Percentiles rank a stretch among this genome's conserved stretches.
Evolutionary conservation across 53 echinoderm and acorn worm genomes (phyloP).

Genomic region (Patiria pectinifera): DNA sequence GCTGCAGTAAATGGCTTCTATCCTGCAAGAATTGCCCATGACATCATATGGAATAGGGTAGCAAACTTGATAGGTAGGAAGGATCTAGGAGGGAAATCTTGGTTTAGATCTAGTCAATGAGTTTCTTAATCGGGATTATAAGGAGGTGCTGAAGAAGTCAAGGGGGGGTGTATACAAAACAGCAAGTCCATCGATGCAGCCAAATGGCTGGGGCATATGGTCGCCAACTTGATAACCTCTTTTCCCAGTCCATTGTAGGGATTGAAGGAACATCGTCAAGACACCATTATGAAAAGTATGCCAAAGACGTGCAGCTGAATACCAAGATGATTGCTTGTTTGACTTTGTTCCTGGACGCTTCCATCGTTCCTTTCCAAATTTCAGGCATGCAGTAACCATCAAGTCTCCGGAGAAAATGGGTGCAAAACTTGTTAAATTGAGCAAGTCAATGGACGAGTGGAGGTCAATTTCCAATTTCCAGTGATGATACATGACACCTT

Average conservation of each 20-base stretch:
- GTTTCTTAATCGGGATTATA: slow-evolving; percentile 27
- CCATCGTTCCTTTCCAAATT: not conserved
- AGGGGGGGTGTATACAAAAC: slow-evolving; percentile 29
- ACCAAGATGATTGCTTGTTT: slow-evolving; percentile 25
- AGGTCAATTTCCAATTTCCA: not conserved
- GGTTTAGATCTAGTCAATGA: slow-evolving; percentile 53
- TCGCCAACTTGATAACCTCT: not conserved
- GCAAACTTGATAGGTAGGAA: slow-evolving; percentile 46
- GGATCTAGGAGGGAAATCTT: slow-evolving; percentile 36
- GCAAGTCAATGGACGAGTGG: not conserved
- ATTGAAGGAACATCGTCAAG: not conserved
- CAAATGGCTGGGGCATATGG: slow-evolving; percentile 49
- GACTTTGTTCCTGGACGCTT: slow-evolving; percentile 55
- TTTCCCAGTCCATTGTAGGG: not conserved
- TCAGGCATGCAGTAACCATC: not conserved
- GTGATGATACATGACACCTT: not conserved
- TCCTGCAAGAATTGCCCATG: slow-evolving; percentile 15
- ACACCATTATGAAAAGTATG: not conserved
- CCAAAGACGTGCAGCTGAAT: slow-evolving; percentile 19
- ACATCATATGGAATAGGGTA: slow-evolving; percentile 49
- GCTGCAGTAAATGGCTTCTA: slow-evolving; percentile 15
- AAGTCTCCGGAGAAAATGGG: slow-evolving; percentile 13
- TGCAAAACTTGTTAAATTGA: not conserved
- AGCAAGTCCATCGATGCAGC: slow-evolving; percentile 14
- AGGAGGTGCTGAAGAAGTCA: slow-evolving; percentile 41